Evolutionary conservation across 1,140 invertebrate genomes (phyloP).

Genomic region (Orchestia grillus): DNA sequence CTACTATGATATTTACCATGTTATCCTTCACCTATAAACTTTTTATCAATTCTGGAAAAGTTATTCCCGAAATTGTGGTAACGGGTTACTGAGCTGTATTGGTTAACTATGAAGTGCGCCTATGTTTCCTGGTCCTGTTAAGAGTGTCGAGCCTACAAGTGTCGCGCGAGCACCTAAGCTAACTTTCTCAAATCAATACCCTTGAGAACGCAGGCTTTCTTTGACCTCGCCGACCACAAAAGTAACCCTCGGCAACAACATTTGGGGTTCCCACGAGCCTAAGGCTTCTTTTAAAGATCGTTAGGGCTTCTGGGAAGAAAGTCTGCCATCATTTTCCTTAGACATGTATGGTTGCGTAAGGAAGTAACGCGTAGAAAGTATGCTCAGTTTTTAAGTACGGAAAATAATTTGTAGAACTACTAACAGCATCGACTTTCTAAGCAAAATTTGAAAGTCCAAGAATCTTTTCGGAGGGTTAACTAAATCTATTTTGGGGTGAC

Average conservation of each 20-base stretch:
- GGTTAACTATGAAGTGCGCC: not conserved
- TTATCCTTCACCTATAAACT: not conserved
- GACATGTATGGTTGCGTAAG: not conserved
- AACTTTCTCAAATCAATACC: conserved; percentile 10
- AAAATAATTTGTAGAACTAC: not conserved
- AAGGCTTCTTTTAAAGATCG: not conserved
- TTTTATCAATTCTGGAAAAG: not conserved
- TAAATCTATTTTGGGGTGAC: not conserved
- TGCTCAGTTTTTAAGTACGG: not conserved
- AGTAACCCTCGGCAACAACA: not conserved
- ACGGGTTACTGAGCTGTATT: not conserved
- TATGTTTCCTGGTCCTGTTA: not conserved
- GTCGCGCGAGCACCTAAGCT: not conserved
- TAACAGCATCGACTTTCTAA: not conserved
- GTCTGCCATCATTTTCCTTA: not conserved
- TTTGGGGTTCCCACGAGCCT: not conserved
- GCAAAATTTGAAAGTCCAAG: not conserved
- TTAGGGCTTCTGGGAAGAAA: not conserved
- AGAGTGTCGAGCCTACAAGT: not conserved
- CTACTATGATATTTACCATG: not conserved
- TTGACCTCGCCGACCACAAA: conserved; percentile 20
- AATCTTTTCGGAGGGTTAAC: not conserved
- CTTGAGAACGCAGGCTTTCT: not conserved
- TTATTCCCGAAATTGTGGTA: not conserved
- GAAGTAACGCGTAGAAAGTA: not conserved